These are phyloP conservation scores for Mugil cephalus DNA, from an alignment of 2,113 vertebrate genomes.

Conservation along the genomic window DNA sequence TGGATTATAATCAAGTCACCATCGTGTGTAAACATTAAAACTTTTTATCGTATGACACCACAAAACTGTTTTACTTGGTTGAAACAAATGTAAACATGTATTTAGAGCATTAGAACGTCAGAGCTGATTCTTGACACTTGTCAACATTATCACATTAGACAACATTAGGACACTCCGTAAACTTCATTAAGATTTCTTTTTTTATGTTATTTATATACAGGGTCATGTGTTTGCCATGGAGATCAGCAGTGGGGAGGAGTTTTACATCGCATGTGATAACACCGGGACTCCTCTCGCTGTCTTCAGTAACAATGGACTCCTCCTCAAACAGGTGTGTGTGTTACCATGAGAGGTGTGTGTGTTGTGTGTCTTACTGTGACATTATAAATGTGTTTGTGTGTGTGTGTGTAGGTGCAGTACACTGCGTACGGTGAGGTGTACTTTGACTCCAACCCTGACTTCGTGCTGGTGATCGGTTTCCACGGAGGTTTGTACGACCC, in stretches of 20 bases:
- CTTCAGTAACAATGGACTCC: slow-evolving; percentile 96
- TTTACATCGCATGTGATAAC: slow-evolving; percentile 98
- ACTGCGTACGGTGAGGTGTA: slow-evolving; percentile 98
- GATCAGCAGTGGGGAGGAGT: slow-evolving; percentile 98
- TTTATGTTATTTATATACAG: slow-evolving; percentile 34
- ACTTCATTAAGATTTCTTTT: too few relatives aligned
- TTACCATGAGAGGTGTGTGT: not conserved
- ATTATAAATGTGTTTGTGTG: slow-evolving; percentile 13
- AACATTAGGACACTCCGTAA: too few relatives aligned
- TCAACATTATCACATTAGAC: too few relatives aligned
- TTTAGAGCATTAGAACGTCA: too few relatives aligned
- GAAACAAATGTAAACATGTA: too few relatives aligned
- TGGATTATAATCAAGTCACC: too few relatives aligned
- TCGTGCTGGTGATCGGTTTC: slow-evolving; percentile 97
- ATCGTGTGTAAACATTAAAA: too few relatives aligned
- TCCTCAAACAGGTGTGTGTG: slow-evolving; percentile 88
- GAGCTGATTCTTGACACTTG: too few relatives aligned
- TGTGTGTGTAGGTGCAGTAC: slow-evolving; percentile 88
- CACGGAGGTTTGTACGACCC: slow-evolving; percentile 96
- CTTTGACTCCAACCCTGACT: slow-evolving; percentile 98
- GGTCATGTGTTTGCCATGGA: slow-evolving; percentile 99
- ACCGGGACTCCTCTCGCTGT: slow-evolving; percentile 96
- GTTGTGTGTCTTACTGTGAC: not conserved
- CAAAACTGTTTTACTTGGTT: too few relatives aligned
- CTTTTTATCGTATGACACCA: too few relatives aligned